Conservation (phyloP, 2,888 invertebrate genomes). For the Tipula confusa region DNA sequence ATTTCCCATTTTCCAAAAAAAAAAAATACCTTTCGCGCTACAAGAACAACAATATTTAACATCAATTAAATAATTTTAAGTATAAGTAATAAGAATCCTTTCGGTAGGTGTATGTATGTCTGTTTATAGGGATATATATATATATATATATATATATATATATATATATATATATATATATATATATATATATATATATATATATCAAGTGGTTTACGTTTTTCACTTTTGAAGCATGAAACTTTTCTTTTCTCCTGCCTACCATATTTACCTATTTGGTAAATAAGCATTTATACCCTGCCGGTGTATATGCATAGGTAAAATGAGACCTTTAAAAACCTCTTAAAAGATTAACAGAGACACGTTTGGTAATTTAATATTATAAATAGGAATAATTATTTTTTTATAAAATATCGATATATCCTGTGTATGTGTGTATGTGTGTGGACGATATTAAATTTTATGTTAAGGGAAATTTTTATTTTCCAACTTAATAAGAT, state of each 20-base stretch:
- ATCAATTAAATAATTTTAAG: not conserved
- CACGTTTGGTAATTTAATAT: slow-evolving; percentile 12
- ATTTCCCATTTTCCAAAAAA: not conserved
- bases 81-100: not conserved
- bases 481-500: not conserved
- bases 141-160: too few species aligned
- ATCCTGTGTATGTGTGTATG: not conserved
- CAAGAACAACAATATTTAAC: not conserved
- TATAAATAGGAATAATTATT: not conserved
- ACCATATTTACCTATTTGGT: not conserved
- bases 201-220: not conserved
- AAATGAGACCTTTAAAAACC: slow-evolving; percentile 20
- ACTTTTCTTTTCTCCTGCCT: not conserved
- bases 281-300: too few species aligned
- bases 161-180: too few species aligned
- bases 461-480: not conserved
- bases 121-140: too few species aligned
- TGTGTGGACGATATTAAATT: not conserved
- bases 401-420: not conserved
- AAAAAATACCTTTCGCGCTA: not conserved
- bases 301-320: not conserved
- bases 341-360: not conserved
- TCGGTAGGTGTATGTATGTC: too few species aligned
- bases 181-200: too few species aligned
- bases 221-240: not conserved